Evolutionary conservation across 2,797 vertebrate genomes (phyloP).

Genomic region (Pangasius mekongensis): DNA sequence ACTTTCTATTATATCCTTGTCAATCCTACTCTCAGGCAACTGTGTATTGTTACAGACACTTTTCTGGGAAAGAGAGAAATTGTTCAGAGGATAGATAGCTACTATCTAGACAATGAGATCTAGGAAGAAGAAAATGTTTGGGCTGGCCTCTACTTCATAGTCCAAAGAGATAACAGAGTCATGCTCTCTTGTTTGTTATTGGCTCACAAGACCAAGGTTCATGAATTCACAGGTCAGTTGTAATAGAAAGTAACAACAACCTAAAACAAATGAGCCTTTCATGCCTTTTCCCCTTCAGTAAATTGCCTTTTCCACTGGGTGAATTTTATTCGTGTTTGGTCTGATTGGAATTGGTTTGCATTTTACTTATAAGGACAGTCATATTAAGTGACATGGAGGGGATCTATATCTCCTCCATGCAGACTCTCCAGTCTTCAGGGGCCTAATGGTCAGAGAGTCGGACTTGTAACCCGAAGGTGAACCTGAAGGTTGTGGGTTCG

Average conservation of each 20-base stretch:
- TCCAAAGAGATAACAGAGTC: neutral
- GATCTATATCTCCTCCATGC: neutral
- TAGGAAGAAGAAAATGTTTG: neutral
- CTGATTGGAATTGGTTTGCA: neutral
- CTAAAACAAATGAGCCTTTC: neutral
- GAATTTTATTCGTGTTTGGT: neutral
- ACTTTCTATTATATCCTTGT: constrained; percentile 23
- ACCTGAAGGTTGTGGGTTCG: too few species aligned
- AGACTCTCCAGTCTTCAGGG: neutral
- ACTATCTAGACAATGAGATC: neutral
- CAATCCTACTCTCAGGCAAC: neutral
- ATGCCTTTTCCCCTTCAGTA: neutral
- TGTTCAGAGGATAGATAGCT: neutral
- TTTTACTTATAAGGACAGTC: neutral
- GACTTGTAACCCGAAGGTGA: too few species aligned
- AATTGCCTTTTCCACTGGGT: neutral
- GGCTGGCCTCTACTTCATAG: neutral
- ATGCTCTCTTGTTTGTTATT: neutral
- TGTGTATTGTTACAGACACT: neutral
- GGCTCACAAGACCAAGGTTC: neutral
- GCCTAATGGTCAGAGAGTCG: too few species aligned
- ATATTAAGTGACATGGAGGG: neutral
- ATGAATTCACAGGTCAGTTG: neutral
- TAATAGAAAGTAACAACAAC: neutral
- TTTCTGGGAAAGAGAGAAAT: neutral